Conservation (phyloP, 2,888 invertebrate genomes). For the Masnerella sp. region DNA sequence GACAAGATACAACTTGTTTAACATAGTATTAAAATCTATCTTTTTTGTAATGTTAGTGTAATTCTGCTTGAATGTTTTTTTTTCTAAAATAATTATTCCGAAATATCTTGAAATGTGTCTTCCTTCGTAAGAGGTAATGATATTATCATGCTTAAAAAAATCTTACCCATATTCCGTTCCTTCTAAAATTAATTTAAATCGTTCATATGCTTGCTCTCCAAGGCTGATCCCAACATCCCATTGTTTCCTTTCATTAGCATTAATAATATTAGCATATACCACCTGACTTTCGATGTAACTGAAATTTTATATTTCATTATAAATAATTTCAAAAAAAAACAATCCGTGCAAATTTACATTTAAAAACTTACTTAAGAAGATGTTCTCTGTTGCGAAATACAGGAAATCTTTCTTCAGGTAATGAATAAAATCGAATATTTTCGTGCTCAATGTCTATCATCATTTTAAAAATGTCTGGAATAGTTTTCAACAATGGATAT, state of each 20-base stretch:
- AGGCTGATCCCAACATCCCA: slow-evolving; percentile 64
- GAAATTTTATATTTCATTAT: slow-evolving; percentile 33
- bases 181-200: no score
- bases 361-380: slow-evolving; percentile 63
- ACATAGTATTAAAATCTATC: no score
- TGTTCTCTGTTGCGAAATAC: slow-evolving; percentile 68
- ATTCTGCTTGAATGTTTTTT: no score
- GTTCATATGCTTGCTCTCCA: slow-evolving; percentile 60
- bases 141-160: no score
- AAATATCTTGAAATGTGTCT: no score
- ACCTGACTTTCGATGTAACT: slow-evolving; percentile 67
- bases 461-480: slow-evolving; percentile 65
- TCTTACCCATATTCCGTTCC: no score
- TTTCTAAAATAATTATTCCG: no score
- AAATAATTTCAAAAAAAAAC: background rate
- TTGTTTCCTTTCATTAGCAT: slow-evolving; percentile 65
- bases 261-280: slow-evolving; percentile 48
- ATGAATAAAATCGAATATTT: slow-evolving; percentile 65
- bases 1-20: no score
- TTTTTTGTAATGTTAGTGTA: no score
- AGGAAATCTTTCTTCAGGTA: slow-evolving; percentile 64
- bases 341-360: background rate
- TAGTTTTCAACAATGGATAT: slow-evolving; percentile 64
- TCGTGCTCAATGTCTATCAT: slow-evolving; percentile 65
- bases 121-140: no score